A percentile compares a stretch with the other conserved stretches of the same genome.
Evolutionary conservation across 1,140 invertebrate genomes (phyloP).

Genomic region (Planococcus citri): DNA sequence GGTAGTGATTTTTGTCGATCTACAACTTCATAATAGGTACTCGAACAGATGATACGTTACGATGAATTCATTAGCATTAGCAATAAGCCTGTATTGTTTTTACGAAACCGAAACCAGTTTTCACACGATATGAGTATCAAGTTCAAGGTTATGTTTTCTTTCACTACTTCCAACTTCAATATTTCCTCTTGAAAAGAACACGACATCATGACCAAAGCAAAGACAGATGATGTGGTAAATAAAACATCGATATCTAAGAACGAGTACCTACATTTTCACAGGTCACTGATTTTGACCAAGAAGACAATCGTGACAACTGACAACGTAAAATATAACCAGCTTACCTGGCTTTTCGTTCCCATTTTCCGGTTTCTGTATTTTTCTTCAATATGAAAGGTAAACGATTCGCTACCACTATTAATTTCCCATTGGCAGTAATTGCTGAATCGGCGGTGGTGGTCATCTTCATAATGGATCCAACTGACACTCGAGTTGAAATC

Average conservation of each 20-base stretch:
- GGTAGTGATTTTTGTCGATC: no score
- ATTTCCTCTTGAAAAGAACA: no score
- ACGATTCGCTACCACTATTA: conserved; percentile 82
- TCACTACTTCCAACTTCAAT: no score
- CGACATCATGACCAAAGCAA: no score
- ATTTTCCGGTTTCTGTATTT: conserved; percentile 38
- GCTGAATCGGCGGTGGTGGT: background rate
- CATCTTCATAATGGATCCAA: background rate
- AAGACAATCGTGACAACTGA: background rate
- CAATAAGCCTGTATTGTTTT: no score
- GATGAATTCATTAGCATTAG: no score
- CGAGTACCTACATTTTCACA: no score
- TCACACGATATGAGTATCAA: background rate
- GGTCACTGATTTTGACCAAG: no score
- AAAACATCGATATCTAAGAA: no score
- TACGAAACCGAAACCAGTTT: background rate
- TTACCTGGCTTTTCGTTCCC: conserved; percentile 70
- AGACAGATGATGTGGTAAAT: no score
- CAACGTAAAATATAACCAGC: background rate
- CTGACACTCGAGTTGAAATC: background rate
- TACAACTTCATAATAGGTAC: no score
- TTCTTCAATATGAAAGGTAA: conserved; percentile 72
- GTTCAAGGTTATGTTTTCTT: background rate
- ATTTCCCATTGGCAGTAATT: conserved; percentile 22
- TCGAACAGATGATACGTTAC: no score